phyloP scores from a whole-genome alignment of 2,797 vertebrate species.

The Gallirallus australis region DNA sequence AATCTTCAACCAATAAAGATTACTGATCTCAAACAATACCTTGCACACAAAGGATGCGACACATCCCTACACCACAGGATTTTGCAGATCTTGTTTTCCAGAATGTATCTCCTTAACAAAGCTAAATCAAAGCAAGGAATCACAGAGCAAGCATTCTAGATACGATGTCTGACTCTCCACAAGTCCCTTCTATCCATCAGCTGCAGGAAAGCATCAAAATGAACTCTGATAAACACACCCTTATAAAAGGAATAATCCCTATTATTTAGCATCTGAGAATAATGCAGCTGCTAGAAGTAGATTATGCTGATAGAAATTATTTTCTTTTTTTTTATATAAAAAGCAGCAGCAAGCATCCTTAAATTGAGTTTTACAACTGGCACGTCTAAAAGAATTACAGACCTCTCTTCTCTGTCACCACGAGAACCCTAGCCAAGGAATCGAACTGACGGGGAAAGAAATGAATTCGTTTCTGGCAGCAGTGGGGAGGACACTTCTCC shows the following conservation, averaged over 20 bases:
- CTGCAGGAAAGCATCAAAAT: background rate
- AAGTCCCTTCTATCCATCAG: background rate
- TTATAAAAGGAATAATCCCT: background rate
- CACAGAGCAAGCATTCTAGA: background rate
- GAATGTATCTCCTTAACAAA: background rate
- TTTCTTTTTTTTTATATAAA: background rate
- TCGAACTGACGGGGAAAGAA: background rate
- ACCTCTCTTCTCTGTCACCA: background rate
- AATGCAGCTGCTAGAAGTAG: background rate
- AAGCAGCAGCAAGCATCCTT: background rate
- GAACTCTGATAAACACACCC: background rate
- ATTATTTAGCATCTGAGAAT: background rate
- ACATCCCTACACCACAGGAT: background rate
- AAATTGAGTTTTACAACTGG: background rate
- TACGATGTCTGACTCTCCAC: fast-evolving
- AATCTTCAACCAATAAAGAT: background rate
- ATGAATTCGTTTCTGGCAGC: background rate
- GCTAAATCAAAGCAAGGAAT: background rate
- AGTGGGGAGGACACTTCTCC: background rate
- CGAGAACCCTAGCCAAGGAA: background rate
- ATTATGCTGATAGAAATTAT: background rate
- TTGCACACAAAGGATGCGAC: fast-evolving
- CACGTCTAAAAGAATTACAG: background rate
- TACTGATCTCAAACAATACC: background rate
- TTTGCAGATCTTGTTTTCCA: background rate